Base-by-base conservation (phyloP, 2,797 vertebrate species). In the Urocyon cinereoargenteus region DNA sequence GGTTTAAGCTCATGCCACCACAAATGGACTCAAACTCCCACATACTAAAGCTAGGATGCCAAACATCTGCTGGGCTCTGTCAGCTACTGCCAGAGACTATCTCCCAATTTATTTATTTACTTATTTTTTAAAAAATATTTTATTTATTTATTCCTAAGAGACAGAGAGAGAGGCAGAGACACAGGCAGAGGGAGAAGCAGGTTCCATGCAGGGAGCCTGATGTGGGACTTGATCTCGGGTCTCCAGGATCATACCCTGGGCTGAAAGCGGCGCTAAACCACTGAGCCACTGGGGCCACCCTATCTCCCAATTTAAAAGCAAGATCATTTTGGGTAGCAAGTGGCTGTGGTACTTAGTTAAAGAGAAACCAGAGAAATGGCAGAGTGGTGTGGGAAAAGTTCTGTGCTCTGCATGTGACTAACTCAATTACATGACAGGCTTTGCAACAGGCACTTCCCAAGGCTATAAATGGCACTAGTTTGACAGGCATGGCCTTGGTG, bases 351-450 rank as follows among this genome's bases (percentile, higher is more conserved):
- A 7, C 3, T 22, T 51, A 31, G 36, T 22, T 9, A 61, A 64
- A 11, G 28, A 28, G 18, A 2, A 72, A 61, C 73, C 21, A 26
- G 19, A 92, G 53, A 55, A 57, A 36, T 0, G 0, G 9, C 15
- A 6, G 21, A 55, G 4, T 15, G 4, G 3, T 6, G 1, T 2
- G 15, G 26, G 57, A n/a, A 9, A 36, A 24, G 4, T 7, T 9
- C 0, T 24, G 9, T 40, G n/a, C 68, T 84, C n/a, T 28, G 49
- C 31, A 18, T 6, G 0, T 11, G 7, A 51, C 49, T 6, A 18
- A 66, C 40, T 34, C 15, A 3, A 24, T 6, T 82, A 68, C 19
- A 36, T 3, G 19, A 31, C 87, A 31, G 9, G 45, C 22, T 88
- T 81, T 45, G 70, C 9, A 59, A 12, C 9, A 15, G 16, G 10